phyloP scores from a whole-genome alignment of 2,888 invertebrate species.

The Polydrusus pterygomalis region DNA sequence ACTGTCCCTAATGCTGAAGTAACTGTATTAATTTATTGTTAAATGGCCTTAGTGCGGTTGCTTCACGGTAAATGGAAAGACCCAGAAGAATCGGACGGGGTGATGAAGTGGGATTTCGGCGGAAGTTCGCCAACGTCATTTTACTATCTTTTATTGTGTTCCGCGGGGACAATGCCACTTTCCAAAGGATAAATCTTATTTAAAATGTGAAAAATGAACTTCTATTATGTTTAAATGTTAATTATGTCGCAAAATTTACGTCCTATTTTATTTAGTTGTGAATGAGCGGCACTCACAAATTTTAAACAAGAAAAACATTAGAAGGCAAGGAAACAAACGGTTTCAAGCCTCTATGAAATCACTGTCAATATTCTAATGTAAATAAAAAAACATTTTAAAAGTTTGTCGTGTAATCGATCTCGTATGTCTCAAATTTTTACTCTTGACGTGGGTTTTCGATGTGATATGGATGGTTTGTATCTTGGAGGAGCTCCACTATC shows the following conservation, averaged over 20 bases:
- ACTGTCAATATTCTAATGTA: no score
- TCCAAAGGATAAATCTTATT: slow-evolving; percentile 31
- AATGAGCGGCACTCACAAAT: no score
- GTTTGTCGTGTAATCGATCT: no score
- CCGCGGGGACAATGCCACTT: slow-evolving; percentile 41
- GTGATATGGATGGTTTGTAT: no score
- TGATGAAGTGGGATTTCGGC: slow-evolving; percentile 62
- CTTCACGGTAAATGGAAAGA: slow-evolving; percentile 68
- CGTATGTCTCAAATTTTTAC: no score
- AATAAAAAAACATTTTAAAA: no score
- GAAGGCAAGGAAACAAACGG: no score
- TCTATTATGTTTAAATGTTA: slow-evolving; percentile 4
- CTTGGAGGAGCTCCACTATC: no score
- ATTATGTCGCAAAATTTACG: not conserved
- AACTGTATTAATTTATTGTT: slow-evolving; percentile 73
- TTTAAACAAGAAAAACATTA: no score
- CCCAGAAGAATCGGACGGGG: slow-evolving; percentile 39
- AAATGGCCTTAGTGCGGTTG: slow-evolving; percentile 72
- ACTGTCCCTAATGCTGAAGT: slow-evolving; percentile 66
- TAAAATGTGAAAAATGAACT: not conserved
- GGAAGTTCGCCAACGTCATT: slow-evolving; percentile 56
- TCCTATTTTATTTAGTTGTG: slow-evolving; percentile 60
- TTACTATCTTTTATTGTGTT: slow-evolving; percentile 44
- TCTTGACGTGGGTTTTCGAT: no score
- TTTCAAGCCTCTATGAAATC: no score